Conservation (phyloP, 2,113 vertebrate genomes). For the Micromys minutus region DNA sequence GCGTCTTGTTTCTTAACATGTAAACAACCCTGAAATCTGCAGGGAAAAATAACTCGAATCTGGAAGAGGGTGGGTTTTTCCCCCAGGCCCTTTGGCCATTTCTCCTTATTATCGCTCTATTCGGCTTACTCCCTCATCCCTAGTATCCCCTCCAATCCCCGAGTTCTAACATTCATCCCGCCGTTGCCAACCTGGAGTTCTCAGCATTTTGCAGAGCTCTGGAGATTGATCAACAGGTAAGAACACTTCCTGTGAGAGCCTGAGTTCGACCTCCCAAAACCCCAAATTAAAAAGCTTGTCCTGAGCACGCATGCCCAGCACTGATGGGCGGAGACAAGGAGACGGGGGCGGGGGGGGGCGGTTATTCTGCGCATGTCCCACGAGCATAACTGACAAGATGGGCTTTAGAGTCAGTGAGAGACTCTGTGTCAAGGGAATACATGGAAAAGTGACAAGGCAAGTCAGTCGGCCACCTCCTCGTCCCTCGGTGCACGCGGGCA, state of each 20-base stretch:
- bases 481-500: background rate
- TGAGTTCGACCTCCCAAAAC: background rate
- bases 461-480: background rate
- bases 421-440: background rate
- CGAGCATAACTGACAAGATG: too few relatives aligned
- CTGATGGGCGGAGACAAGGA: background rate
- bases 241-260: too few relatives aligned
- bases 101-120: background rate
- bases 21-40: background rate
- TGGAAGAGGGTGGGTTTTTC: background rate
- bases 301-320: background rate
- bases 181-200: slow-evolving; percentile 32
- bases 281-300: background rate
- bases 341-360: too few relatives aligned
- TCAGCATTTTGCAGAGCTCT: slow-evolving; percentile 25
- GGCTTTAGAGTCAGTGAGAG: background rate
- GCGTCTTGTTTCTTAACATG: background rate
- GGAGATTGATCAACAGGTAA: background rate
- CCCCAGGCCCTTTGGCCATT: background rate
- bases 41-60: background rate
- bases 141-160: slow-evolving; percentile 21
- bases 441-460: background rate
- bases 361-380: background rate
- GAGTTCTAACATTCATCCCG: slow-evolving; percentile 35
- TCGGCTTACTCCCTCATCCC: background rate